Evolutionary conservation across 2,888 invertebrate species (phyloP), one percentile per base, ranked within the genome.

Genomic region (Caenorhabditis becei): DNA sequence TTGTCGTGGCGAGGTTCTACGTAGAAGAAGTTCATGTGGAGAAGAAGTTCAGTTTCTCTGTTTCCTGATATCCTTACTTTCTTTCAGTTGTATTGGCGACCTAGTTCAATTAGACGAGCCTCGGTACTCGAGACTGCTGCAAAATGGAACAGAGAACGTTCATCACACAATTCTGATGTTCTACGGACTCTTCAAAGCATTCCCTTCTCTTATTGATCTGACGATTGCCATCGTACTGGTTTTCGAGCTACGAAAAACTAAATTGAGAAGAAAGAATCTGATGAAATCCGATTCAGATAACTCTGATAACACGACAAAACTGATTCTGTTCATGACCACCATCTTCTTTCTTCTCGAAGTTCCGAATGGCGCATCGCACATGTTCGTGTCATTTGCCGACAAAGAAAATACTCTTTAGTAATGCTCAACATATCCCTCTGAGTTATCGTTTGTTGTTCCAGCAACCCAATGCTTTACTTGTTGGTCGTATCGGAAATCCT

Each of bases 321-420:
- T 66, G n/a, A 37, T 70, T 10, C 16, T 70, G 18, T 70, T 70
- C n/a, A 47, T 70, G n/a, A 70, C 70, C 5, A 11, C 61, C 0
- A 61, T 61, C 24, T 70, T 53, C 5, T 70, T 70, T 11, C 1
- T 70, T 24, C 51, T 70, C 7, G 70, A 70, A 70, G 70, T 70
- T 20, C 70, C 70, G 0, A 70, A 70, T 28, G 70, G 61, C 16
- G 51, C 61, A 4, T 58, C 70, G 1, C 70, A 70, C 20, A 37
- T 70, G 14, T 23, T 41, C 7, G 14, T 10, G 16, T 32, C 32
- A n/a, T 61, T 51, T n/a, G 4, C 28, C 2, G n/a, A 28, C n/a
- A 28, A 28, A 4, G 11, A 2, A 14, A 28, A 24, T 1, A 10
- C 7, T 8, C 11, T 51, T 59, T 61, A 16, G 20, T 28, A 14